Conservation (phyloP, 2,113 vertebrate species). For the Perca schrenkii region DNA sequence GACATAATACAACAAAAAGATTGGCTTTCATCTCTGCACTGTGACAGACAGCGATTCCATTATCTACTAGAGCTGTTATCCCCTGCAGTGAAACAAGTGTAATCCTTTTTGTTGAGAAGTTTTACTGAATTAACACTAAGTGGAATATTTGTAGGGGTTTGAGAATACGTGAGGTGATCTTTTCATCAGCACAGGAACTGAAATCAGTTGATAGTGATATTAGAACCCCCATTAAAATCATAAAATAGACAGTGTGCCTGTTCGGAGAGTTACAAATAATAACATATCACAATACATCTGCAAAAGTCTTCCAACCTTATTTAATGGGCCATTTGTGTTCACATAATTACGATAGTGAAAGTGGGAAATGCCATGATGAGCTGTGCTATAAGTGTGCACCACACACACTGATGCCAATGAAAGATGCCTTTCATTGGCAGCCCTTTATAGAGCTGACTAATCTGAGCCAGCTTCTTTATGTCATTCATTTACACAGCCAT, state of each 20-base stretch:
- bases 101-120: neutral
- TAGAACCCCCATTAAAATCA: neutral
- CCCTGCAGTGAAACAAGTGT: neutral
- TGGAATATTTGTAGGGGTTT: neutral
- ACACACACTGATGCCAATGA: neutral
- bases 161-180: neutral
- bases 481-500: neutral
- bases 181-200: conserved; percentile 11
- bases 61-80: conserved; percentile 7
- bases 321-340: neutral
- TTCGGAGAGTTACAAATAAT: neutral
- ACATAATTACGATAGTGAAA: neutral
- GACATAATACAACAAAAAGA: conserved; percentile 67
- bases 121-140: neutral
- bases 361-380: neutral
- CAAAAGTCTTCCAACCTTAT: neutral
- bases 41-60: conserved; percentile 13
- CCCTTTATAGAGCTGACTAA: neutral
- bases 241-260: neutral
- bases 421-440: neutral
- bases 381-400: neutral
- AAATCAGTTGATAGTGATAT: neutral
- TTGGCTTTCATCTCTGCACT: conserved; percentile 36
- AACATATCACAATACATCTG: neutral
- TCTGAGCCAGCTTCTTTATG: neutral